Percentiles rank a stretch among this genome's conserved stretches.
phyloP scores from a whole-genome alignment of 1,140 invertebrate species.

The Ips nitidus region DNA sequence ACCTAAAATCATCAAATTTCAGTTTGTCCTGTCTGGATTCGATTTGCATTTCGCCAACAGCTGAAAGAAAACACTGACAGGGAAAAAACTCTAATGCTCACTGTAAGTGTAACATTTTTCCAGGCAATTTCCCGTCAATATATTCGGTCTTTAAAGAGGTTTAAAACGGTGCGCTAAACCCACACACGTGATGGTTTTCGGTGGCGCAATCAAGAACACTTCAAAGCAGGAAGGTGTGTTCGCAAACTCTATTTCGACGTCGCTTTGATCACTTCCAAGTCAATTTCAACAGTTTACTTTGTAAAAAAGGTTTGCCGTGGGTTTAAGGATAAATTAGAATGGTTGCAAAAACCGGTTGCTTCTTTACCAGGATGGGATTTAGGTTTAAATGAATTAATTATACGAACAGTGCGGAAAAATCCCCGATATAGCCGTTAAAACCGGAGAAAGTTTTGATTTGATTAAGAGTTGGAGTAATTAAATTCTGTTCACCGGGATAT shows the following conservation, averaged over 20 bases:
- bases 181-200: conserved; percentile 25
- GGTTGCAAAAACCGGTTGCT: too few relatives aligned
- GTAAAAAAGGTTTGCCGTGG: conserved; percentile 4
- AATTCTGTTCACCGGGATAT: conserved; percentile 33
- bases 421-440: conserved; percentile 27
- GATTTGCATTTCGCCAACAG: conserved; percentile 1
- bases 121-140: conserved; percentile 20
- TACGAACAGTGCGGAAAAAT: conserved; percentile 12
- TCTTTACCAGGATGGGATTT: too few relatives aligned
- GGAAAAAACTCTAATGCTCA: neutral
- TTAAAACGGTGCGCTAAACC: conserved; percentile 9
- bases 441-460: conserved; percentile 33
- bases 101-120: conserved; percentile 13
- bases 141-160: conserved; percentile 10
- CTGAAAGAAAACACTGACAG: conserved; percentile 2
- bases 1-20: neutral
- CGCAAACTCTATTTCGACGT: conserved; percentile 37
- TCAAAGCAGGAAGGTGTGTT: conserved; percentile 41
- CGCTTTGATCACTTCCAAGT: conserved; percentile 26
- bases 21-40: conserved; percentile 1
- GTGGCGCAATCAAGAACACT: conserved; percentile 39
- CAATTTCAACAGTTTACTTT: conserved; percentile 29
- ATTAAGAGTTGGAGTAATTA: conserved; percentile 35
- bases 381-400: too few relatives aligned
- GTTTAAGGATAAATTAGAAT: too few relatives aligned